phyloP scores from a whole-genome alignment of 2,113 vertebrate species.

The Felis catus region F.catus_Fca126_mat1.0 CM031415.1:197744501-197745000 shows the following conservation, averaged over 20 bases:
- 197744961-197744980: conserved; percentile 21
- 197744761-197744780: too few species aligned
- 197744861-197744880: too few species aligned
- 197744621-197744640: neutral
- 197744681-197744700: neutral
- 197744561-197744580: too few species aligned
- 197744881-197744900: too few species aligned
- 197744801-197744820: too few species aligned
- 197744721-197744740: too few species aligned
- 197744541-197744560: neutral
- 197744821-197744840: too few species aligned
- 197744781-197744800: too few species aligned
- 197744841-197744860: too few species aligned
- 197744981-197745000: neutral
- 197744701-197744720: neutral
- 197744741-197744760: too few species aligned
- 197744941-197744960: neutral
- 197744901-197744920: neutral
- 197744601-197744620: neutral
- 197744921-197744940: neutral
- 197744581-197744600: neutral
- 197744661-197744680: neutral
- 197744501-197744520: neutral
- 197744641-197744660: neutral
- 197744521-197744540: neutral